Percentiles rank a stretch among this genome's conserved stretches.
phyloP scores from a whole-genome alignment of 2,888 invertebrate genomes.

The Drosophila subquinaria region DNA sequence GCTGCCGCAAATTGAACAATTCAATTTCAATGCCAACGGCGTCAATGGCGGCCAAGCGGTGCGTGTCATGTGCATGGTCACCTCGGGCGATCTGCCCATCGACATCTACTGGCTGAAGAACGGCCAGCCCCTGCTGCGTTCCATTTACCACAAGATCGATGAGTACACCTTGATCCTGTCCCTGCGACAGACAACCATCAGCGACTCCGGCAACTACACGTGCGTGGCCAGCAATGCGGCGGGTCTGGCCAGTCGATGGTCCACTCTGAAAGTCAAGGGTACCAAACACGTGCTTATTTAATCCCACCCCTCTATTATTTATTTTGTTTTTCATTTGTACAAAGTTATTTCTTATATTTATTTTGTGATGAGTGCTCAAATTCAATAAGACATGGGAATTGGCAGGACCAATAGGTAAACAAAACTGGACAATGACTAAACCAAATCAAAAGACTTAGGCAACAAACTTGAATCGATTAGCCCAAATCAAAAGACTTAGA shows the following conservation, averaged over 20 bases:
- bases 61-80: conserved; percentile 88
- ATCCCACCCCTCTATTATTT: not conserved
- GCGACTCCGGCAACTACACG: conserved; percentile 87
- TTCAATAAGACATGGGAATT: not conserved
- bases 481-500: not conserved
- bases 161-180: conserved; percentile 86
- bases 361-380: not conserved
- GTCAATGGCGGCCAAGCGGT: conserved; percentile 87
- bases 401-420: too few species aligned
- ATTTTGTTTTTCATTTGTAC: conserved; percentile 3
- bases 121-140: conserved; percentile 83
- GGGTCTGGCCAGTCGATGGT: conserved; percentile 87
- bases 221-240: conserved; percentile 88
- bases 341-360: conserved; percentile 5
- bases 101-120: conserved; percentile 89
- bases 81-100: conserved; percentile 92
- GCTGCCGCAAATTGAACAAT: conserved; percentile 87
- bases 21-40: conserved; percentile 86
- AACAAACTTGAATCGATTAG: conserved; percentile 12
- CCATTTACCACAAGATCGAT: conserved; percentile 86
- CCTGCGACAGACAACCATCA: conserved; percentile 85
- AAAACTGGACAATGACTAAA: too few species aligned
- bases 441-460: conserved; percentile 17
- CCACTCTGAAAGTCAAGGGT: conserved; percentile 88
- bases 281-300: conserved; percentile 45